Evolutionary conservation across 2,113 vertebrate genomes (phyloP).

Genomic region (Morone chrysops): DNA sequence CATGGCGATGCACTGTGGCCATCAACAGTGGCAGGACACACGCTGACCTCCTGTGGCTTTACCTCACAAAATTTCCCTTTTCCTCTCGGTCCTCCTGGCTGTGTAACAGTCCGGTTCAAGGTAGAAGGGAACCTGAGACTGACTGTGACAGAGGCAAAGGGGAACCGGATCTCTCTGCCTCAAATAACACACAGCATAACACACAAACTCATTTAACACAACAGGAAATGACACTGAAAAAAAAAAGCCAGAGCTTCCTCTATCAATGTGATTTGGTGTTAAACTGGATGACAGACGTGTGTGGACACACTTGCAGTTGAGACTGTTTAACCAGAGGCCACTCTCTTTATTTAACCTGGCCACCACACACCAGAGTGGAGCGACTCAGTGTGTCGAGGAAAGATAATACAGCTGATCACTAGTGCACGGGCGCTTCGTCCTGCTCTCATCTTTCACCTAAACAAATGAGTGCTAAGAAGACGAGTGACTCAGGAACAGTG

Average conservation of each 20-base stretch:
- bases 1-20: slow-evolving; percentile 60
- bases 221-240: slow-evolving; percentile 65
- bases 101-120: background rate
- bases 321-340: background rate
- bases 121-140: slow-evolving; percentile 36
- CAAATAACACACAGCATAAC: background rate
- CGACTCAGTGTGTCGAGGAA: background rate
- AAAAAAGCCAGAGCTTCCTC: slow-evolving; percentile 51
- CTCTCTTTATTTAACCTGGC: slow-evolving; percentile 25
- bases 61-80: background rate
- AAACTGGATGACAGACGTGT: background rate
- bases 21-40: background rate
- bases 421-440: background rate
- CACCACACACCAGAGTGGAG: background rate
- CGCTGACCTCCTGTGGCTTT: slow-evolving; percentile 7
- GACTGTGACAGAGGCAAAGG: slow-evolving; percentile 23
- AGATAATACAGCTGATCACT: slow-evolving; percentile 14
- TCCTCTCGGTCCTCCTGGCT: background rate
- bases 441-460: slow-evolving; percentile 27
- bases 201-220: slow-evolving; percentile 48
- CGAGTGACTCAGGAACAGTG: background rate
- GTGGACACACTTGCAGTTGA: background rate
- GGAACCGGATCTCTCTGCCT: slow-evolving; percentile 52
- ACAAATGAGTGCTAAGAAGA: background rate
- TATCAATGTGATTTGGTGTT: background rate